Conservation (phyloP, 2,797 vertebrate species). For the Scomberomorus guttatus region DNA sequence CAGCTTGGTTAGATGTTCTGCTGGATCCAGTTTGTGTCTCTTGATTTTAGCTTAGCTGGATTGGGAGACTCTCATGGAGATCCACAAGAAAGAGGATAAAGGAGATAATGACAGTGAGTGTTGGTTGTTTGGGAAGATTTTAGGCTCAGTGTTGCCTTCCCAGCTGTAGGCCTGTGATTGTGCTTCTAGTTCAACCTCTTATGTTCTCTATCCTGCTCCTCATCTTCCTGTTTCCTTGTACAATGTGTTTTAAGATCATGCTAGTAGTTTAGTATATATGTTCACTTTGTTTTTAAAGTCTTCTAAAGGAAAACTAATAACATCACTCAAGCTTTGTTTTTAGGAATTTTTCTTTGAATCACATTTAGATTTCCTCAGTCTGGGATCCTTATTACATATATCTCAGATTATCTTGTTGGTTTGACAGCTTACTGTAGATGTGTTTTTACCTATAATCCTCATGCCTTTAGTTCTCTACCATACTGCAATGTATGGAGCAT, state of each 20-base stretch:
- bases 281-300: conserved; percentile 6
- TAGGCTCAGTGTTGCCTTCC: conserved; percentile 35
- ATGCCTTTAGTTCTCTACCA: not conserved
- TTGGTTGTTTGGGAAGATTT: conserved; percentile 33
- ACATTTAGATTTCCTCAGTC: not conserved
- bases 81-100: conserved; percentile 54
- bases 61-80: conserved; percentile 60
- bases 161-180: conserved; percentile 22
- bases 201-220: not conserved
- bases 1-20: conserved; percentile 48
- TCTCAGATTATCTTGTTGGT: not conserved
- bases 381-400: not conserved
- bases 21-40: conserved; percentile 51
- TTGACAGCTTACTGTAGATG: not conserved
- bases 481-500: not conserved
- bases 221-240: not conserved
- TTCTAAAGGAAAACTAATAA: not conserved
- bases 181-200: conserved; percentile 24
- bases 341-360: not conserved
- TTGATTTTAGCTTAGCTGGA: conserved; percentile 56
- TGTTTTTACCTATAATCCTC: not conserved
- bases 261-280: not conserved
- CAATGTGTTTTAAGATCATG: conserved; percentile 6
- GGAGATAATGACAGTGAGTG: conserved; percentile 74
- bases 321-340: not conserved